Percentiles rank a stretch among this genome's conserved stretches.
phyloP scores from a whole-genome alignment of 2,113 vertebrate species.

The Cichladusa arquata region DNA sequence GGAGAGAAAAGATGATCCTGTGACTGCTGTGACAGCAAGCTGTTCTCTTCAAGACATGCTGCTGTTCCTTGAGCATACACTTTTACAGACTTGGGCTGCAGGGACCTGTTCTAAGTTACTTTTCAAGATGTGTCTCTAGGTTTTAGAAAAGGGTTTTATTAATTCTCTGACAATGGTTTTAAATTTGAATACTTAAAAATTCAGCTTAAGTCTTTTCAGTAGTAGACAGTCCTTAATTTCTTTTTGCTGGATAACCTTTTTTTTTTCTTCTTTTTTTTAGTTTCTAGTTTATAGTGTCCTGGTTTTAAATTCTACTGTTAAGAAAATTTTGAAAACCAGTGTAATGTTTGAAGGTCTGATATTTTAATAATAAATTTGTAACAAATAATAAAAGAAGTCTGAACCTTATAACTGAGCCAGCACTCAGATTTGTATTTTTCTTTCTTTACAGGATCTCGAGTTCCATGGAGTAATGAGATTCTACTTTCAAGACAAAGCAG shows the following conservation, averaged over 20 bases:
- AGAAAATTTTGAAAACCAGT: not conserved
- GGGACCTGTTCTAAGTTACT: not conserved
- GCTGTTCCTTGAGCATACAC: not conserved
- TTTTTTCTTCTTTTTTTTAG: not conserved
- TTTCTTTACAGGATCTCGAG: constrained; percentile 87
- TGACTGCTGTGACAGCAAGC: not conserved
- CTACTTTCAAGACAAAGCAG: constrained; percentile 98
- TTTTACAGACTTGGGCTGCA: not conserved
- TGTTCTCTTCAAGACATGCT: accelerated
- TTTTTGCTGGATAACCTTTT: not conserved
- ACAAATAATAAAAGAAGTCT: not conserved
- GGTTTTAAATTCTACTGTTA: not conserved
- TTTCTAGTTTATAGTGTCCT: not conserved
- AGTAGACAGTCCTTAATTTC: not conserved
- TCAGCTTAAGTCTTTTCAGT: not conserved
- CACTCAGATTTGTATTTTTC: not conserved
- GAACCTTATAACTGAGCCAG: not conserved
- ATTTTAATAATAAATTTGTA: not conserved
- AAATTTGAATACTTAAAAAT: not conserved
- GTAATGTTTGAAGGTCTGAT: not conserved
- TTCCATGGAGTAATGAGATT: constrained; percentile 99
- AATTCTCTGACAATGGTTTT: not conserved
- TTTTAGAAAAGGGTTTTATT: not conserved
- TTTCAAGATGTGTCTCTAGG: not conserved
- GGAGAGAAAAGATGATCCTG: not conserved